phyloP scores from a whole-genome alignment of 1,140 invertebrate genomes.

The Aradophagus sp. region DNA sequence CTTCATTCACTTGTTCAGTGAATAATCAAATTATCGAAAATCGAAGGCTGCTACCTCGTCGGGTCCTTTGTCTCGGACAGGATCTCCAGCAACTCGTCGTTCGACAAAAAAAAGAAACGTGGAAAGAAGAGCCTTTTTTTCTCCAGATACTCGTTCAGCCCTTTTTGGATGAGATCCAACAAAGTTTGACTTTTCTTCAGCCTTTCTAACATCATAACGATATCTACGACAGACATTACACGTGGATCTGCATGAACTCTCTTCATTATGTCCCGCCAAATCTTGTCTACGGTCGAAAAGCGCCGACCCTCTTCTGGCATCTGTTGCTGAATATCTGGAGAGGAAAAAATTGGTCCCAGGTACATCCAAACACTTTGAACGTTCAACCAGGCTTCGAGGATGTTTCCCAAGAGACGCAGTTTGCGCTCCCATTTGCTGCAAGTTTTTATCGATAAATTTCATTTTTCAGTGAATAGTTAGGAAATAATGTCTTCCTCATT shows the following conservation, averaged over 20 bases:
- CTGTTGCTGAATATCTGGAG: conserved; percentile 96
- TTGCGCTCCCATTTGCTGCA: conserved; percentile 85
- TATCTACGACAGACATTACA: conserved; percentile 88
- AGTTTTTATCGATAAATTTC: no score
- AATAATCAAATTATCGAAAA: background rate
- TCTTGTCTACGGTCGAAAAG: conserved; percentile 92
- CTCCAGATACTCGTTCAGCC: conserved; percentile 95
- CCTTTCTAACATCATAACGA: conserved; percentile 94
- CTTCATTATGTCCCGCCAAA: conserved; percentile 97
- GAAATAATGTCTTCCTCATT: no score
- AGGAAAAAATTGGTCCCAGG: conserved; percentile 96
- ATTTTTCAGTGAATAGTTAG: no score
- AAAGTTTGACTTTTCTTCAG: conserved; percentile 90
- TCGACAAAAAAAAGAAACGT: conserved; percentile 97
- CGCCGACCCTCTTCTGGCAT: conserved; percentile 91
- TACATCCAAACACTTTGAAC: conserved; percentile 98
- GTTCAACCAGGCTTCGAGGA: conserved; percentile 94
- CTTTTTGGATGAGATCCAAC: conserved; percentile 92
- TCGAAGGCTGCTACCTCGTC: conserved; percentile 79
- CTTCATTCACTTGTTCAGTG: no score
- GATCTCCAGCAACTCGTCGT: conserved; percentile 97
- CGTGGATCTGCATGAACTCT: conserved; percentile 83
- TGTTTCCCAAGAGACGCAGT: conserved; percentile 86
- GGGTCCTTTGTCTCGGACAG: conserved; percentile 98
- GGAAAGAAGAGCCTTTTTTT: conserved; percentile 97